These are phyloP conservation scores for Sesamia nonagrioides DNA, from an alignment of 1,140 invertebrate species.

Conservation along the genomic window DNA sequence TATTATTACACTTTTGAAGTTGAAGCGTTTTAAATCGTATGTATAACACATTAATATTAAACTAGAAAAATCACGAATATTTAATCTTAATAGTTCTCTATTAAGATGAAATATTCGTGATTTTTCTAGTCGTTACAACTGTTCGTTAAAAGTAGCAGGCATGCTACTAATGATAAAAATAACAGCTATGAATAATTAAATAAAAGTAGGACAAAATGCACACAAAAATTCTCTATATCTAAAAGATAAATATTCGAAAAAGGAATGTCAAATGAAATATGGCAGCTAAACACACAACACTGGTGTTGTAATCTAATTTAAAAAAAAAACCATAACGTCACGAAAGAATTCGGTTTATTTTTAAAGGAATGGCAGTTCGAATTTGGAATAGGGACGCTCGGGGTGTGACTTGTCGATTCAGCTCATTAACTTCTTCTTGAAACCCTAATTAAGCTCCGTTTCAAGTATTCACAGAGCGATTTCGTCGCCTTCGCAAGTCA, in stretches of 20 bases:
- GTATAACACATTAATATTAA: no score
- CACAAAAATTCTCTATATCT: neutral
- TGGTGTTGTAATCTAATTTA: neutral
- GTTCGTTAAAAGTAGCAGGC: no score
- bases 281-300: neutral
- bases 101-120: no score
- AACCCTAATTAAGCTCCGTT: slow-evolving; percentile 78
- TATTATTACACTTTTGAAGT: no score
- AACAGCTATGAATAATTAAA: neutral
- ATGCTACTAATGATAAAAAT: neutral
- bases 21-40: no score
- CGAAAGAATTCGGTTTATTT: slow-evolving; percentile 25
- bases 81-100: no score
- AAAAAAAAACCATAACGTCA: neutral
- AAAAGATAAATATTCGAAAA: slow-evolving; percentile 17
- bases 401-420: slow-evolving; percentile 62
- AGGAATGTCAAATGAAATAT: slow-evolving; percentile 8
- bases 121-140: no score
- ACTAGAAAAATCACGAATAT: no score
- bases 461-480: slow-evolving; percentile 72
- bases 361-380: slow-evolving; percentile 16
- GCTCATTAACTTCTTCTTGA: slow-evolving; percentile 78
- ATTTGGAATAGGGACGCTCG: slow-evolving; percentile 25
- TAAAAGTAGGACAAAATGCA: neutral
- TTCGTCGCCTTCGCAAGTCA: slow-evolving; percentile 62